Conservation (phyloP, 2,113 vertebrate species). For the Microtus ochrogaster region DNA sequence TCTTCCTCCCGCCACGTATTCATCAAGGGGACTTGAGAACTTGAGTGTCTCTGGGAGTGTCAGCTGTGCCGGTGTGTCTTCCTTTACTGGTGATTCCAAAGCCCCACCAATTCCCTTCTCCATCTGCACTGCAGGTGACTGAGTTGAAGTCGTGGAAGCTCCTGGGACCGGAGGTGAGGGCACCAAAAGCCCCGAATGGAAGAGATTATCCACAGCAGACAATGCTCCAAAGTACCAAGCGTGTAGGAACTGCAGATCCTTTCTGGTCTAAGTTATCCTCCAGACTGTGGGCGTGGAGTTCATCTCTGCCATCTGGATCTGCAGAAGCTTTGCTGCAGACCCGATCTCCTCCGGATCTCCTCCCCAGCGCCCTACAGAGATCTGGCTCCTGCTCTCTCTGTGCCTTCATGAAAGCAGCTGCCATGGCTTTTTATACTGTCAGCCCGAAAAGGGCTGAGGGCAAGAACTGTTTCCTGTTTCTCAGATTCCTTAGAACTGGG, state of each 20-base stretch:
- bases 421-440: not conserved
- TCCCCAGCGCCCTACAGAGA: not conserved
- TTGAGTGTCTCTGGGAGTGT: not conserved
- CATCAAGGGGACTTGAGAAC: not conserved
- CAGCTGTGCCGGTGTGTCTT: not conserved
- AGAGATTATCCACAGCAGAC: slow-evolving; percentile 48
- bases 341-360: not conserved
- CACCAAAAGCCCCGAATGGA: not conserved
- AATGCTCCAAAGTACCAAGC: not conserved
- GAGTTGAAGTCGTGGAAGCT: not conserved
- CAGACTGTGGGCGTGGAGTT: not conserved
- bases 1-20: not conserved
- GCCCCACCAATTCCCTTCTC: not conserved
- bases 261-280: slow-evolving; percentile 53
- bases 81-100: not conserved
- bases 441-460: not conserved
- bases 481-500: not conserved
- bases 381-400: not conserved
- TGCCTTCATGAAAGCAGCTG: not conserved
- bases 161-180: not conserved
- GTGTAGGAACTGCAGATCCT: slow-evolving; percentile 2
- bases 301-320: not conserved
- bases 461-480: not conserved
- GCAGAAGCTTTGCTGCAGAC: not conserved
- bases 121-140: not conserved